A percentile compares a stretch with the other conserved stretches of the same genome.
Conservation (phyloP, 2,888 invertebrate genomes). For the Trissolcus japonicus region DNA sequence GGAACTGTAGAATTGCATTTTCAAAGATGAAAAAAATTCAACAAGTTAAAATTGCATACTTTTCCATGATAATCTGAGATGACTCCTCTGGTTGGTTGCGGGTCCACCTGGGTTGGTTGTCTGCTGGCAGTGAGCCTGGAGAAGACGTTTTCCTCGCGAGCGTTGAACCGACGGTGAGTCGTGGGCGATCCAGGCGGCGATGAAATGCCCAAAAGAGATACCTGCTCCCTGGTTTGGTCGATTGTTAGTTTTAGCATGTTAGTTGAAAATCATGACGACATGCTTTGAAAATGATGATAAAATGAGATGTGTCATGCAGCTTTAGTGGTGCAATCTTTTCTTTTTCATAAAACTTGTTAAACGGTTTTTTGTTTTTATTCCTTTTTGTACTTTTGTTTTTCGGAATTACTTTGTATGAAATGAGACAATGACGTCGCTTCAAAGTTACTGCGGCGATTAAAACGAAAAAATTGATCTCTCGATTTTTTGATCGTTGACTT, state of each 20-base stretch:
- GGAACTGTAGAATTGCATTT: background rate
- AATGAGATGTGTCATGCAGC: slow-evolving; percentile 39
- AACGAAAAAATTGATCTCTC: slow-evolving; percentile 35
- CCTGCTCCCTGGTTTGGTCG: slow-evolving; percentile 77
- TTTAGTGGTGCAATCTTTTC: slow-evolving; percentile 24
- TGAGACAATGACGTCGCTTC: slow-evolving; percentile 10
- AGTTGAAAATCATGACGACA: slow-evolving; percentile 59
- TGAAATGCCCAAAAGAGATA: slow-evolving; percentile 78
- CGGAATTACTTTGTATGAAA: slow-evolving; percentile 32
- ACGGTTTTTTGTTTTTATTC: slow-evolving; percentile 14
- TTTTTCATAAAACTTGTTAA: slow-evolving; percentile 6
- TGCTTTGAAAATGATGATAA: slow-evolving; percentile 25
- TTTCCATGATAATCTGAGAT: slow-evolving; percentile 80
- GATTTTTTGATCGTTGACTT: background rate
- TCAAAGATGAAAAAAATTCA: too few species aligned
- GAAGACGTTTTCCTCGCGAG: slow-evolving; percentile 85
- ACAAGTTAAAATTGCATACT: slow-evolving; percentile 72
- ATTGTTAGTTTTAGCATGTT: slow-evolving; percentile 73
- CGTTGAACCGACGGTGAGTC: slow-evolving; percentile 77
- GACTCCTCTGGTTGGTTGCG: slow-evolving; percentile 76
- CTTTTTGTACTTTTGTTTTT: slow-evolving; percentile 46
- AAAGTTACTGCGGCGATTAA: slow-evolving; percentile 26
- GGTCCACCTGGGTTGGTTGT: slow-evolving; percentile 76
- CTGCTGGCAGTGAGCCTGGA: slow-evolving; percentile 82
- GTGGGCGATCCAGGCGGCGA: slow-evolving; percentile 82